Conservation (phyloP, 2,888 invertebrate genomes). For the Nematopogon swammerdamellus region DNA sequence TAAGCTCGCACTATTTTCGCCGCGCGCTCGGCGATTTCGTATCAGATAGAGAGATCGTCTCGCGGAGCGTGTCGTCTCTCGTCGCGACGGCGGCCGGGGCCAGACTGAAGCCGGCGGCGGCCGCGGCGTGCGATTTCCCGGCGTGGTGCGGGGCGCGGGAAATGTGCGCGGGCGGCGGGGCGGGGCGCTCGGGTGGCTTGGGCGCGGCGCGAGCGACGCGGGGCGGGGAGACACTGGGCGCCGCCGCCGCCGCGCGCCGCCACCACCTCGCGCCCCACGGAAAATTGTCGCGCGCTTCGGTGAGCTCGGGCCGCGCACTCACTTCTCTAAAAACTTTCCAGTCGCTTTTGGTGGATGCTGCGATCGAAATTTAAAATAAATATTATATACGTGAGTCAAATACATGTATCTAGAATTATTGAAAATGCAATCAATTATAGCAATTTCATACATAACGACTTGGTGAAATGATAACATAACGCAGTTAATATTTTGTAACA, state of each 20-base stretch:
- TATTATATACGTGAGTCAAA: too few relatives aligned
- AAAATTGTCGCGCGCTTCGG: neutral
- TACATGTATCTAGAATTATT: too few relatives aligned
- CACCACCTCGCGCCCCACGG: slow-evolving; percentile 19
- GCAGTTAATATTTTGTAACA: too few relatives aligned
- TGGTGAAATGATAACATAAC: too few relatives aligned
- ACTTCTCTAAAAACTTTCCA: neutral
- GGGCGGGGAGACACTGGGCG: slow-evolving; percentile 43
- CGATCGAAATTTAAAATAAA: too few relatives aligned
- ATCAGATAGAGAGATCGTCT: slow-evolving; percentile 23
- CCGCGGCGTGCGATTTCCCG: slow-evolving; percentile 42
- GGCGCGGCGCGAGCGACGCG: slow-evolving; percentile 19
- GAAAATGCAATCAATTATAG: too few relatives aligned
- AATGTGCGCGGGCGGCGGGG: slow-evolving; percentile 21
- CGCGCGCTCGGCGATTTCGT: slow-evolving; percentile 31
- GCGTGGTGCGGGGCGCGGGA: slow-evolving; percentile 33
- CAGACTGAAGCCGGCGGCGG: slow-evolving; percentile 38
- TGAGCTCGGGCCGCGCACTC: neutral
- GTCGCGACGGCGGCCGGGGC: slow-evolving; percentile 41
- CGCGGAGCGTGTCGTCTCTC: slow-evolving; percentile 26
- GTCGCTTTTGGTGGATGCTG: neutral
- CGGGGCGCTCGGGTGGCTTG: slow-evolving; percentile 8
- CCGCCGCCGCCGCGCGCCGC: slow-evolving; percentile 21
- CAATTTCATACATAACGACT: too few relatives aligned
- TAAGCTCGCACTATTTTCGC: slow-evolving; percentile 47